Conservation (phyloP, 2,113 vertebrate species). For the Cryptotis parvus region DNA sequence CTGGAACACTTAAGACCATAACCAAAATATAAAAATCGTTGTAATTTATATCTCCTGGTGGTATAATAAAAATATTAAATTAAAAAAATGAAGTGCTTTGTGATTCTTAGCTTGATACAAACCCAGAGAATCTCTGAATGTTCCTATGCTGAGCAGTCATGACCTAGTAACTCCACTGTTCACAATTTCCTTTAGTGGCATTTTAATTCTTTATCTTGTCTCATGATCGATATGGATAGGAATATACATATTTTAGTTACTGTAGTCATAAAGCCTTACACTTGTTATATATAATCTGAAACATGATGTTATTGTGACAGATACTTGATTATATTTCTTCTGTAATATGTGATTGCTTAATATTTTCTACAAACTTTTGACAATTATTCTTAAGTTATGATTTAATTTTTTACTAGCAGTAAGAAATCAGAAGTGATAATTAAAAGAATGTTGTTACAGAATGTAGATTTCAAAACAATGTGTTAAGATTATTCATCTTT, state of each 20-base stretch:
- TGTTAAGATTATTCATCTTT: conserved; percentile 49
- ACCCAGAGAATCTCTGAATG: not conserved
- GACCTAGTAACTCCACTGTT: not conserved
- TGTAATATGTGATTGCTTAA: conserved; percentile 37
- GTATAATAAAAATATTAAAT: too few species aligned
- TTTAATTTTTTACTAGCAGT: conserved; percentile 30
- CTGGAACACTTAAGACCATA: too few species aligned
- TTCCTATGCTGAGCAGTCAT: not conserved
- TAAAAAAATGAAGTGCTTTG: too few species aligned
- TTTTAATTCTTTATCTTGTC: conserved; percentile 60
- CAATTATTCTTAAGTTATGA: conserved; percentile 52
- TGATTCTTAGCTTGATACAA: not conserved
- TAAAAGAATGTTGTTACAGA: conserved; percentile 30
- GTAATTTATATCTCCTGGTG: too few species aligned
- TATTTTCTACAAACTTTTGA: conserved; percentile 46
- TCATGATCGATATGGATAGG: not conserved
- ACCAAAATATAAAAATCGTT: too few species aligned
- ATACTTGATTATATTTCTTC: conserved; percentile 35
- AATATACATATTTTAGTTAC: not conserved
- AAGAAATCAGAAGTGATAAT: conserved; percentile 65
- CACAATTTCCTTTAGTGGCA: conserved; percentile 47
- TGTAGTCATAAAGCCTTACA: not conserved
- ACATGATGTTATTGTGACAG: not conserved
- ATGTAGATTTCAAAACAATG: conserved; percentile 45
- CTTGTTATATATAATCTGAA: conserved; percentile 30